phyloP scores from a whole-genome alignment of 2,797 vertebrate genomes.

The Molothrus aeneus region DNA sequence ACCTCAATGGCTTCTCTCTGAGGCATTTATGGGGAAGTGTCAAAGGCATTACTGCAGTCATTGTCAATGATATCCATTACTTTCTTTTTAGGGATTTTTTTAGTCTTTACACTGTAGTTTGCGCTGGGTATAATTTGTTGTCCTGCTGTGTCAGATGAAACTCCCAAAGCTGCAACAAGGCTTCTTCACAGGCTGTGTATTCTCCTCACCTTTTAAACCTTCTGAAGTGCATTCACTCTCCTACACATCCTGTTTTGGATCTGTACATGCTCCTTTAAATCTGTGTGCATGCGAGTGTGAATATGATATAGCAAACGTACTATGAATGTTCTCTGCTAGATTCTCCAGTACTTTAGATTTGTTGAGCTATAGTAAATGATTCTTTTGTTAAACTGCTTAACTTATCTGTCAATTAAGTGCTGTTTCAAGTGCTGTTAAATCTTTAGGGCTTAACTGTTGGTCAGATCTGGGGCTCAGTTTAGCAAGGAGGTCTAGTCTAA shows the following conservation, averaged over 20 bases:
- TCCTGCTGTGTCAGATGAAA: not conserved
- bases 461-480: not conserved
- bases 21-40: not conserved
- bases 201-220: not conserved
- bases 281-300: accelerated
- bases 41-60: not conserved
- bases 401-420: not conserved
- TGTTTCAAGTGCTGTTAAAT: not conserved
- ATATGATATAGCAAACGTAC: not conserved
- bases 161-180: not conserved
- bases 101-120: not conserved
- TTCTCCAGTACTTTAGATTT: not conserved
- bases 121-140: not conserved
- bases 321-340: not conserved
- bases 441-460: not conserved
- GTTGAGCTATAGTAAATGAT: not conserved
- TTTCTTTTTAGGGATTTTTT: not conserved
- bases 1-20: not conserved
- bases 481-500: not conserved
- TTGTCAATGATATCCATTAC: not conserved
- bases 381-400: not conserved
- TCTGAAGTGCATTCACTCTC: not conserved
- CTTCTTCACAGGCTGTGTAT: not conserved
- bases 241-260: not conserved
- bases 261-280: not conserved